Conservation (phyloP, 1,140 invertebrate genomes). For the Papilio dardanus region DNA sequence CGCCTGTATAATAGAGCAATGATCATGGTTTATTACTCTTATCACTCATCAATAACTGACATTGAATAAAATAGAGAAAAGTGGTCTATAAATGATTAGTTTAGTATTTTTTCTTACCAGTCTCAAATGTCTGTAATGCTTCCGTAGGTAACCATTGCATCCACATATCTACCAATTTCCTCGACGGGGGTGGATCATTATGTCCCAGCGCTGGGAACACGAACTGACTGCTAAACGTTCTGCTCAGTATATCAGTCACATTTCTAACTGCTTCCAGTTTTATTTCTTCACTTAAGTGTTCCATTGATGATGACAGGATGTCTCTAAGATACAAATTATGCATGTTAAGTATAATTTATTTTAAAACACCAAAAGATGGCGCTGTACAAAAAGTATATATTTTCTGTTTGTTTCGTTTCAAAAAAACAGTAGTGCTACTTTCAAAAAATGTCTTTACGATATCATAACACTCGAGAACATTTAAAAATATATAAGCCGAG, state of each 20-base stretch:
- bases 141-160: conserved; percentile 91
- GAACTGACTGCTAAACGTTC: conserved; percentile 91
- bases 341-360: not conserved
- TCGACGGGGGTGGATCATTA: conserved; percentile 87
- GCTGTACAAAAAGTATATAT: not conserved
- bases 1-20: too few relatives aligned
- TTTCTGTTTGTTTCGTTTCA: too few relatives aligned
- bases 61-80: too few relatives aligned
- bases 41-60: too few relatives aligned
- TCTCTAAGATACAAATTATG: conserved; percentile 54
- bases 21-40: too few relatives aligned
- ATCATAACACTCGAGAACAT: too few relatives aligned
- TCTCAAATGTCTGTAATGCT: conserved; percentile 89
- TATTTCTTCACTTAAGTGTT: conserved; percentile 82
- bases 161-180: conserved; percentile 88
- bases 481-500: too few relatives aligned
- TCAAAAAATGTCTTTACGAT: too few relatives aligned
- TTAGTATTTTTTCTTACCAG: conserved; percentile 82
- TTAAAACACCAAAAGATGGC: not conserved
- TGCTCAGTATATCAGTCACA: conserved; percentile 88
- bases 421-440: too few relatives aligned
- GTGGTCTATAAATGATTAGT: too few relatives aligned
- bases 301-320: conserved; percentile 76
- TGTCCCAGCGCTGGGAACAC: conserved; percentile 92
- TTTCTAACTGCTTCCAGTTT: conserved; percentile 88